A percentile compares a stretch with the other conserved stretches of the same genome.
Conservation (phyloP, 2,113 vertebrate species). For the Oceanites oceanicus region DNA sequence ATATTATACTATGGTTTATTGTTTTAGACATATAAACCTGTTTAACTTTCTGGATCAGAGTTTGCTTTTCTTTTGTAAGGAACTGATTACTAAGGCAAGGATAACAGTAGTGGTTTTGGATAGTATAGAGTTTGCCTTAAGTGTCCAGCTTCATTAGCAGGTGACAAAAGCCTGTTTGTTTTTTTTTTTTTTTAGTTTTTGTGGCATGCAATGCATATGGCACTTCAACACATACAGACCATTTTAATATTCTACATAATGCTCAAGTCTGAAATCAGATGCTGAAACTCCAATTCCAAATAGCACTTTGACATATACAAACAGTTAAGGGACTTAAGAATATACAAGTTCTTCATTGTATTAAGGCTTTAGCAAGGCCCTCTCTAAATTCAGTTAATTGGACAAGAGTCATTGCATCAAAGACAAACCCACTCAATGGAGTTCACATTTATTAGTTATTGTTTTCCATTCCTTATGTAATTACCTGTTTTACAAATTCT, state of each 20-base stretch:
- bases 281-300: neutral
- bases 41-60: neutral
- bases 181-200: neutral
- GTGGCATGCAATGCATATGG: neutral
- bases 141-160: neutral
- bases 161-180: neutral
- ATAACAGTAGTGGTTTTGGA: neutral
- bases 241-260: neutral
- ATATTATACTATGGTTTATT: conserved; percentile 28
- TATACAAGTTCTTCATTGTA: neutral
- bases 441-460: neutral
- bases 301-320: neutral
- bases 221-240: neutral
- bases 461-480: neutral
- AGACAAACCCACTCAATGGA: neutral
- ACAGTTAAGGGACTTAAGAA: neutral
- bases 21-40: conserved; percentile 5
- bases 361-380: neutral
- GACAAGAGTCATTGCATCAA: neutral
- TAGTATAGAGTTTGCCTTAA: neutral
- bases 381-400: neutral
- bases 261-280: neutral
- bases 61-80: neutral
- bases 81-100: neutral
- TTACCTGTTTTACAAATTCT: neutral